A percentile compares a stretch with the other conserved stretches of the same genome.
phyloP scores from a whole-genome alignment of 1,140 invertebrate species.

The Hermatobates lingyangjiaoensis region DNA sequence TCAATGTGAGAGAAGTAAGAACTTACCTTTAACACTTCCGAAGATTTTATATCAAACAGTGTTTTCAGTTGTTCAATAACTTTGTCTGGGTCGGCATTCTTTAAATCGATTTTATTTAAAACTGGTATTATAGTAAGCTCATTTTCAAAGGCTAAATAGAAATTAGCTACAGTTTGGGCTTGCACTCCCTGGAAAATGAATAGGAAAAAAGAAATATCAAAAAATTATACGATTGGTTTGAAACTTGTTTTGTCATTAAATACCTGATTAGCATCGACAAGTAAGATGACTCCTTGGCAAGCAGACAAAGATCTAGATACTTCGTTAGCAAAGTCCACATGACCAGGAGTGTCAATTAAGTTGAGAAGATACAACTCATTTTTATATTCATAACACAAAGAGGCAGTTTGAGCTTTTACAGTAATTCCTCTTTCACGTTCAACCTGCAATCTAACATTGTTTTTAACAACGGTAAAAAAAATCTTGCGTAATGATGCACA shows the following conservation, averaged over 20 bases:
- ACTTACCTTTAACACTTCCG: slow-evolving; percentile 41
- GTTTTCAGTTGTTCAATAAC: slow-evolving; percentile 58
- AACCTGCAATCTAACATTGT: slow-evolving; percentile 41
- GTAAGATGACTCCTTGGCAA: slow-evolving; percentile 83
- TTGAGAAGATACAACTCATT: slow-evolving; percentile 69
- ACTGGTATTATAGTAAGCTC: slow-evolving; percentile 77
- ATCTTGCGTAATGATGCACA: no score
- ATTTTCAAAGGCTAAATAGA: slow-evolving; percentile 71
- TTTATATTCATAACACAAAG: slow-evolving; percentile 55
- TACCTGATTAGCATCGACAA: slow-evolving; percentile 89
- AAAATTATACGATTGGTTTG: slow-evolving; percentile 25
- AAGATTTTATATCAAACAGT: slow-evolving; percentile 65
- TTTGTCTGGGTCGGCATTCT: slow-evolving; percentile 65
- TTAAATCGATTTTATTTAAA: slow-evolving; percentile 92
- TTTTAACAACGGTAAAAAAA: no score
- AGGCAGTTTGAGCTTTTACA: slow-evolving; percentile 92
- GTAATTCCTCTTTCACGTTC: slow-evolving; percentile 93
- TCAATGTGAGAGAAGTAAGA: no score
- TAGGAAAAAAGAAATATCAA: neutral
- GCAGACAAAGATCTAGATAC: slow-evolving; percentile 73
- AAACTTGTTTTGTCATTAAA: slow-evolving; percentile 15
- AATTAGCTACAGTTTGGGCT: slow-evolving; percentile 95
- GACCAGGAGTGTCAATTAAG: slow-evolving; percentile 94
- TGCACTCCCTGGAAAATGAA: slow-evolving; percentile 47
- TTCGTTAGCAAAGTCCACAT: slow-evolving; percentile 96